Evolutionary conservation across 2,797 vertebrate species (phyloP).

Genomic region (Pteronotus mesoamericanus): DNA sequence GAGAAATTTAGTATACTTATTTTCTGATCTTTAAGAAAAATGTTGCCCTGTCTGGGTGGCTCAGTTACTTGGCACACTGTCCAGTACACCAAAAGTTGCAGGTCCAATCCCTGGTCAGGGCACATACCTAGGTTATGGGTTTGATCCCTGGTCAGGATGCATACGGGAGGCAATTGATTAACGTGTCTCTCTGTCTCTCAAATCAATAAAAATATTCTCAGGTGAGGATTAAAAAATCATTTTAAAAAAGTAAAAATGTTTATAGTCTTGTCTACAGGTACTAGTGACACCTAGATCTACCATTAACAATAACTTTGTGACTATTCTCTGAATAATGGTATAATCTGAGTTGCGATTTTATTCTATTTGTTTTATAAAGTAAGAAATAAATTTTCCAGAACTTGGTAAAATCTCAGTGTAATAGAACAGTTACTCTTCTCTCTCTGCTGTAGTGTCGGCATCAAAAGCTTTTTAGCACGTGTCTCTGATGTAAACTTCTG

Average conservation of each 20-base stretch:
- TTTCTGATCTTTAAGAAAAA: conserved; percentile 25
- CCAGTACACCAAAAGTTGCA: neutral
- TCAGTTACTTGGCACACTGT: neutral
- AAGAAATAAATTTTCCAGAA: neutral
- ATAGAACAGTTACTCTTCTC: neutral
- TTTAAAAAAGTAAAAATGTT: neutral
- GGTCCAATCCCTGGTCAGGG: neutral
- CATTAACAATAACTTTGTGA: neutral
- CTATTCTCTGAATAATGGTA: neutral
- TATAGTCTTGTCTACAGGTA: neutral
- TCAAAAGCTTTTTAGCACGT: neutral
- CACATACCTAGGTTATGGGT: no score
- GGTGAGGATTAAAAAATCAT: neutral
- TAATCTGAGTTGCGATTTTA: neutral
- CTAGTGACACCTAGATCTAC: neutral
- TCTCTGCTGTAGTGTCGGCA: neutral
- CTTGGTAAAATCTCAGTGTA: neutral
- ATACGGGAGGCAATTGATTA: neutral
- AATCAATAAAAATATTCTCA: neutral
- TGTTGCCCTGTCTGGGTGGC: neutral
- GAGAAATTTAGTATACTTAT: neutral
- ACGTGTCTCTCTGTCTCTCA: neutral
- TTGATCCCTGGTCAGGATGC: no score
- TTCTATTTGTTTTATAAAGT: conserved; percentile 21
- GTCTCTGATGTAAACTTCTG: conserved; percentile 11